These are phyloP conservation scores for Lysandra bellargus DNA, from an alignment of 2,888 invertebrate genomes.

Conservation along the genomic window DNA sequence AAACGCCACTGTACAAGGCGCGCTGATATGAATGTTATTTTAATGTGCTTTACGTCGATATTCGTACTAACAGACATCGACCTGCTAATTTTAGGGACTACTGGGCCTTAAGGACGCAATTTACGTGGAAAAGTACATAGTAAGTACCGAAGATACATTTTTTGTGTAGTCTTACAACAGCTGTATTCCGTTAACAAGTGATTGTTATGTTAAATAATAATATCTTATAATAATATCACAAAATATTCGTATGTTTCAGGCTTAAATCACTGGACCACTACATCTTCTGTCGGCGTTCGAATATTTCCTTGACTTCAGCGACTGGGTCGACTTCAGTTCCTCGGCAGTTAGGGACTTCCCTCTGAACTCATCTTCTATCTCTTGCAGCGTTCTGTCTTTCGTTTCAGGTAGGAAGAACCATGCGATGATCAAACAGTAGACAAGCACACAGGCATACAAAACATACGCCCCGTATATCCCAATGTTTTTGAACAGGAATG, in stretches of 20 bases:
- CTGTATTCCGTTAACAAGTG: neutral
- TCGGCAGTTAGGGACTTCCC: slow-evolving; percentile 52
- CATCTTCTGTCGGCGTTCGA: slow-evolving; percentile 49
- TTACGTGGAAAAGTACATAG: neutral
- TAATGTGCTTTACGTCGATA: too few species aligned
- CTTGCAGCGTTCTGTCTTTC: slow-evolving; percentile 64
- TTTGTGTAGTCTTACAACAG: neutral
- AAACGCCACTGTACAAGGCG: too few species aligned
- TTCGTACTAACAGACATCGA: too few species aligned
- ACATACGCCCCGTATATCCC: slow-evolving; percentile 58
- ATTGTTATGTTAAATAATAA: neutral
- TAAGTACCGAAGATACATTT: neutral
- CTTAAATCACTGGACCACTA: slow-evolving; percentile 48
- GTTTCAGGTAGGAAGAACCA: slow-evolving; percentile 62
- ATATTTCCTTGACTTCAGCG: slow-evolving; percentile 48
- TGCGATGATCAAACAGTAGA: slow-evolving; percentile 54
- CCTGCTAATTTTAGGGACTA: too few species aligned
- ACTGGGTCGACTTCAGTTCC: slow-evolving; percentile 51
- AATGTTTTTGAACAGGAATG: slow-evolving; percentile 51
- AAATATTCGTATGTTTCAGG: neutral
- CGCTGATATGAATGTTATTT: too few species aligned
- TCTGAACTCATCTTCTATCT: slow-evolving; percentile 67
- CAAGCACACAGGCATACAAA: slow-evolving; percentile 53
- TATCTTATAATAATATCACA: slow-evolving; percentile 27
- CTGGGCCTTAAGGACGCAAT: neutral